Evolutionary conservation across 2,888 invertebrate genomes (phyloP), one percentile per base, ranked within the genome.

Genomic region (Apotomis capreana): DNA sequence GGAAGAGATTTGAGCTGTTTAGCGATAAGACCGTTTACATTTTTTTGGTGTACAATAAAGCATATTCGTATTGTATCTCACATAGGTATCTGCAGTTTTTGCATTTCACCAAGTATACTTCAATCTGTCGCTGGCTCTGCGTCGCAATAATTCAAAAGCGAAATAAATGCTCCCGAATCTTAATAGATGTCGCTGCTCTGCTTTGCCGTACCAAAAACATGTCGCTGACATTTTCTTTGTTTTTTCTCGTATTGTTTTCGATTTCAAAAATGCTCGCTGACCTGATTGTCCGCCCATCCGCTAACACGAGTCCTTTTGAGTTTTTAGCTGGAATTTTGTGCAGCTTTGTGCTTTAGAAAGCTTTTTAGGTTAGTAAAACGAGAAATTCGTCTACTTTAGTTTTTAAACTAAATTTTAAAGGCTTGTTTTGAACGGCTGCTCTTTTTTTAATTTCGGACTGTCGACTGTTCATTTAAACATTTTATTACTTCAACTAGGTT

Each of bases 161-260:
- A 40, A 40, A 40, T 40, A 40, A 40, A 40, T 4, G 40, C 40
- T 6, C 40, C 40, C 26, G 49, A n/a, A 36, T 62, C 49, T 13
- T 40, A 8, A 44, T 26, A 55, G 55, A 55, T 55, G 64, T 8
- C 46, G 26, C 15, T 54, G 65, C 46, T 49, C 10, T 10, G 44
- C 65, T 55, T 55, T 57, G 65, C n/a, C n/a, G 58, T 58, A 37
- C 55, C n/a, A 3, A 46, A 46, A 64, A 44, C 61, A 55, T 15
- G 37, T 13, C 44, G 26, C 65, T n/a, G 55, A 55, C 64, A 55
- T 26, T 65, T 49, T 46, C 65, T 65, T 65, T 64, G 64, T 64
- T 55, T 55, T 26, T 26, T 4, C n/a, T 5, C n/a, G 46, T 46
- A 55, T 65, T 65, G 64, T 65, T 55, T 55, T 55, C 4, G 26